phyloP scores from a whole-genome alignment of 2,113 vertebrate species.

The Anoura caudifer region DNA sequence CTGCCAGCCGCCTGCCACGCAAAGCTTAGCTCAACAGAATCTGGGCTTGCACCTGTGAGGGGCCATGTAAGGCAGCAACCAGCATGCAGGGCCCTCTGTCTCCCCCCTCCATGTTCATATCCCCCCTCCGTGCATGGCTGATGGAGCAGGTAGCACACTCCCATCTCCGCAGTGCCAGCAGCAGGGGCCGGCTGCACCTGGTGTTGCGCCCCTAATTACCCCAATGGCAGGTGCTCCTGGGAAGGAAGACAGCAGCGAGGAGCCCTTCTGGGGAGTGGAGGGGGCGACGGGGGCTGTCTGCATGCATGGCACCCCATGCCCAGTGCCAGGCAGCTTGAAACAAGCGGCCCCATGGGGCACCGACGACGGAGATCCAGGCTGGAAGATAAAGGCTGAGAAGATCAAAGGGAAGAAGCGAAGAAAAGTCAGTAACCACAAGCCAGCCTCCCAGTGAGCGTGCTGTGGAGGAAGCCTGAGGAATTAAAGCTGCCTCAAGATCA shows the following conservation, averaged over 20 bases:
- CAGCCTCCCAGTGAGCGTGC: accelerated
- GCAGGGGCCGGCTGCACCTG: neutral
- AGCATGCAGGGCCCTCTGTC: neutral
- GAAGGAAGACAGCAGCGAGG: neutral
- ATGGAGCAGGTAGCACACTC: neutral
- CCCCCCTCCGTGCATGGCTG: neutral
- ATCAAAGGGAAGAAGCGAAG: neutral
- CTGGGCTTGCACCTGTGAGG: slow-evolving; percentile 80
- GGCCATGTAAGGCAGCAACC: neutral
- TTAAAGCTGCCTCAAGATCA: neutral
- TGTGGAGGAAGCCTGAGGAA: accelerated
- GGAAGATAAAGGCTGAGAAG: neutral
- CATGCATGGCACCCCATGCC: accelerated
- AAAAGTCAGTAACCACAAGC: neutral
- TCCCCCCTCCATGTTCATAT: accelerated
- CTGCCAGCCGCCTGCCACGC: slow-evolving; percentile 79
- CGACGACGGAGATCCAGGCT: accelerated
- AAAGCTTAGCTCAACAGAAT: slow-evolving; percentile 78
- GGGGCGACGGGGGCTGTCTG: neutral
- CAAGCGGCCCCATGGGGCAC: neutral
- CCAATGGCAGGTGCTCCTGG: neutral
- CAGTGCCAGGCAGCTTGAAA: neutral
- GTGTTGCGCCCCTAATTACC: neutral
- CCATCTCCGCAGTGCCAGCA: accelerated
- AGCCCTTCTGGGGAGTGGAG: neutral